Conservation (phyloP, 2,113 vertebrate species). For the Strigops habroptila region DNA sequence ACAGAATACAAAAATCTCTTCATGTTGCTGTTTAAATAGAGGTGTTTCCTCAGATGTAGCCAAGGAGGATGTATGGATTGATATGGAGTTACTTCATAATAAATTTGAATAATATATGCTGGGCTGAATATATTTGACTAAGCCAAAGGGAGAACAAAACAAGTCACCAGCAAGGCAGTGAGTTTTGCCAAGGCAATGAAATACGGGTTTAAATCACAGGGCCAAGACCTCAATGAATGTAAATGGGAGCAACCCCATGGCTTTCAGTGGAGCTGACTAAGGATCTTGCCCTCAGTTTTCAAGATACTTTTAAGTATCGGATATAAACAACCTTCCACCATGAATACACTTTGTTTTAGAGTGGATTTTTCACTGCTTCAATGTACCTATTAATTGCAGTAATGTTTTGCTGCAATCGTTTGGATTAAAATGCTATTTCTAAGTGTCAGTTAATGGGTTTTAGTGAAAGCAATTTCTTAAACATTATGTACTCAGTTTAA, state of each 20-base stretch:
- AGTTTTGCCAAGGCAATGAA: not conserved
- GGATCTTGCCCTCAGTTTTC: not conserved
- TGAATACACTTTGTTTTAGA: constrained; percentile 27
- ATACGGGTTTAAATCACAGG: not conserved
- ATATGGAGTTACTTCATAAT: not conserved
- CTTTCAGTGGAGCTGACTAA: not conserved
- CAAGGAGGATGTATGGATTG: not conserved
- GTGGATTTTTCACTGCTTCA: constrained; percentile 58
- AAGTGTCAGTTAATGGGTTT: constrained; percentile 76
- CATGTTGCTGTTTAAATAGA: not conserved
- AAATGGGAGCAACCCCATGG: not conserved
- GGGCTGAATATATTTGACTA: not conserved
- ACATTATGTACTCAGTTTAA: constrained; percentile 74
- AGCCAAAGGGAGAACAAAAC: not conserved
- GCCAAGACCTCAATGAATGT: not conserved
- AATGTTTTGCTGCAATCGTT: constrained; percentile 65
- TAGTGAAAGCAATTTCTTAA: constrained; percentile 77
- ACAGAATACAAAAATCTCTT: not conserved
- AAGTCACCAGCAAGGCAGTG: not conserved
- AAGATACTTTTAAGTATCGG: constrained; percentile 3
- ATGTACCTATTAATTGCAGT: constrained; percentile 57
- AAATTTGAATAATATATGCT: not conserved
- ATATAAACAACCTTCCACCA: constrained; percentile 7
- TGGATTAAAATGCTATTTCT: constrained; percentile 68
- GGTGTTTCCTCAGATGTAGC: not conserved